These are phyloP conservation scores for Agelaius phoeniceus DNA, from an alignment of 2,113 vertebrate genomes.

Conservation along the genomic window DNA sequence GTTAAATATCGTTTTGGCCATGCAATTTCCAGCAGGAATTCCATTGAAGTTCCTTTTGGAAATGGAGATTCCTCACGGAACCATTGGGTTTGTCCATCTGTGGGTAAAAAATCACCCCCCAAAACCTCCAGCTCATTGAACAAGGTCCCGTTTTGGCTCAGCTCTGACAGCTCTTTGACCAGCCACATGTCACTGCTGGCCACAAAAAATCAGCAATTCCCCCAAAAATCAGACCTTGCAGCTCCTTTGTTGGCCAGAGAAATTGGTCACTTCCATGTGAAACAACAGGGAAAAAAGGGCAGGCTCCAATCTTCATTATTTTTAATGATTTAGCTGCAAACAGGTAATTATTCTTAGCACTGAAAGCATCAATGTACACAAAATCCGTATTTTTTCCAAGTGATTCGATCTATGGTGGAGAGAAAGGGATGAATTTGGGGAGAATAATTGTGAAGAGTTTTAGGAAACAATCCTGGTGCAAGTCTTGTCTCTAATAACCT, in stretches of 20 bases:
- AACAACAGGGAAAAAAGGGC: not conserved
- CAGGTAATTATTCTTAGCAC: not conserved
- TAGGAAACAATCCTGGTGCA: not conserved
- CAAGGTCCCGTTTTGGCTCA: not conserved
- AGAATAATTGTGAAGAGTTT: not conserved
- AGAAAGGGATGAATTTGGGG: not conserved
- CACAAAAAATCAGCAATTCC: not conserved
- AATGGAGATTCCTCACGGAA: not conserved
- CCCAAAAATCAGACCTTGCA: not conserved
- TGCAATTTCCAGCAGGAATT: not conserved
- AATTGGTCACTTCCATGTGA: not conserved
- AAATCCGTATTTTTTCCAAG: not conserved
- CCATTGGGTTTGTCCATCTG: not conserved
- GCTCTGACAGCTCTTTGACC: not conserved
- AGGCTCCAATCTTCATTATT: not conserved
- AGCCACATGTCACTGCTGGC: not conserved
- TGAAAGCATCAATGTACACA: not conserved
- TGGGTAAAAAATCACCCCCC: not conserved
- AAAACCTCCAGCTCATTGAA: not conserved
- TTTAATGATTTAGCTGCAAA: not conserved
- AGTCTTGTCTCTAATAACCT: not conserved
- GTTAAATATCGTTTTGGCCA: not conserved
- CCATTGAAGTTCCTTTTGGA: not conserved
- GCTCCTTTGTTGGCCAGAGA: not conserved
- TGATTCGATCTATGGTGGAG: not conserved